phyloP scores from a whole-genome alignment of 1,140 invertebrate species.

The Cotesia typhae region DNA sequence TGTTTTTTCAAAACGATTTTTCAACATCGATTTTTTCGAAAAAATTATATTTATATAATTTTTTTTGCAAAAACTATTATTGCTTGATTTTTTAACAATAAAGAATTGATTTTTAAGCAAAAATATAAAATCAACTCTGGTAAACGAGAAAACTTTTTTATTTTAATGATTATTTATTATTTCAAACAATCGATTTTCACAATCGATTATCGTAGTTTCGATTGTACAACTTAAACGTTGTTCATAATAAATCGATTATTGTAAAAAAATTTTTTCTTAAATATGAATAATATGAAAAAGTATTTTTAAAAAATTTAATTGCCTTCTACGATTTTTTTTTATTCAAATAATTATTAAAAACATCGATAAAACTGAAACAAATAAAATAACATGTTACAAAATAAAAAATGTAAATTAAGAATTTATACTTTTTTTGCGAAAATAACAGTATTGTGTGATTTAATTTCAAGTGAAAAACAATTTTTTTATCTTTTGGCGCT shows the following conservation, averaged over 20 bases:
- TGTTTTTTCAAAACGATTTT: too few relatives aligned
- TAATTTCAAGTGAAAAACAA: neutral
- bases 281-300: neutral
- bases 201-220: slow-evolving; percentile 9
- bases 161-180: neutral
- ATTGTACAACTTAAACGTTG: slow-evolving; percentile 8
- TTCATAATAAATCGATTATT: slow-evolving; percentile 1
- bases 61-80: too few relatives aligned
- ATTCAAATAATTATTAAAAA: neutral
- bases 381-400: too few relatives aligned
- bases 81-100: too few relatives aligned
- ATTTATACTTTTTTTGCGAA: neutral
- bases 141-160: too few relatives aligned
- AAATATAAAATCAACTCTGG: too few relatives aligned
- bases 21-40: too few relatives aligned
- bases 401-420: neutral
- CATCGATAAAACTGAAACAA: too few relatives aligned
- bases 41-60: too few relatives aligned
- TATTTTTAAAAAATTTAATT: neutral
- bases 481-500: neutral
- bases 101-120: too few relatives aligned
- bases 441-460: neutral
- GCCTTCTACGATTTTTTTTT: neutral
- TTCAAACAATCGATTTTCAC: slow-evolving; percentile 5
- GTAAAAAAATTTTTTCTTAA: slow-evolving; percentile 7